Evolutionary conservation across 2,797 vertebrate species (phyloP).

Genomic region (Sebastes nivosus): DNA sequence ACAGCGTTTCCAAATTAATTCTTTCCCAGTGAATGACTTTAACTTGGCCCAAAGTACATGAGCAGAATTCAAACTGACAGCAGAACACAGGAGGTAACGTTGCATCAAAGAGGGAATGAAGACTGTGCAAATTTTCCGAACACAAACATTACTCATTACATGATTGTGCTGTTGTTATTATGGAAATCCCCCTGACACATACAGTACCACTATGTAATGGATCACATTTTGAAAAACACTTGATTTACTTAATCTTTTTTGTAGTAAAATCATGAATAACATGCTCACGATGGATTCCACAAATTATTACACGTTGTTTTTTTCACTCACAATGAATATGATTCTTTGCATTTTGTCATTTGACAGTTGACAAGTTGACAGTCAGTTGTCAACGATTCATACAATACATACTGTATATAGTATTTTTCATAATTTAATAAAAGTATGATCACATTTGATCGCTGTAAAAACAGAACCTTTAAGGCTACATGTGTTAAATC

Average conservation of each 20-base stretch:
- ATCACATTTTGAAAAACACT: not conserved
- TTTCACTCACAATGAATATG: not conserved
- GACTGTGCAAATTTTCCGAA: slow-evolving; percentile 18
- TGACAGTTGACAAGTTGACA: not conserved
- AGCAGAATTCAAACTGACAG: slow-evolving; percentile 55
- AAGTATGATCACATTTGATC: not conserved
- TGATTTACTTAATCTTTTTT: not conserved
- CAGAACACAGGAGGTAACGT: slow-evolving; percentile 23
- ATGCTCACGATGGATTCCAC: not conserved
- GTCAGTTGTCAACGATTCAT: not conserved
- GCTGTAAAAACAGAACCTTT: not conserved
- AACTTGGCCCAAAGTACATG: slow-evolving; percentile 44
- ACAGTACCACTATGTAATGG: not conserved
- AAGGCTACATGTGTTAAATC: not conserved
- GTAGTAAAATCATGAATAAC: not conserved
- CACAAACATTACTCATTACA: slow-evolving; percentile 39
- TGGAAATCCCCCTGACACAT: slow-evolving; percentile 12
- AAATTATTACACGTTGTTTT: not conserved
- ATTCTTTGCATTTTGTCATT: not conserved
- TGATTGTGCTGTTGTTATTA: slow-evolving; percentile 4
- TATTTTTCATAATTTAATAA: not conserved
- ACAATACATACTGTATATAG: not conserved
- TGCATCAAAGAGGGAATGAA: slow-evolving; percentile 16
- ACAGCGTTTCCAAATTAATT: slow-evolving; percentile 64
- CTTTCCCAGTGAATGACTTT: slow-evolving; percentile 63